phyloP scores from a whole-genome alignment of 2,797 vertebrate species.

The Ceryle rudis region DNA sequence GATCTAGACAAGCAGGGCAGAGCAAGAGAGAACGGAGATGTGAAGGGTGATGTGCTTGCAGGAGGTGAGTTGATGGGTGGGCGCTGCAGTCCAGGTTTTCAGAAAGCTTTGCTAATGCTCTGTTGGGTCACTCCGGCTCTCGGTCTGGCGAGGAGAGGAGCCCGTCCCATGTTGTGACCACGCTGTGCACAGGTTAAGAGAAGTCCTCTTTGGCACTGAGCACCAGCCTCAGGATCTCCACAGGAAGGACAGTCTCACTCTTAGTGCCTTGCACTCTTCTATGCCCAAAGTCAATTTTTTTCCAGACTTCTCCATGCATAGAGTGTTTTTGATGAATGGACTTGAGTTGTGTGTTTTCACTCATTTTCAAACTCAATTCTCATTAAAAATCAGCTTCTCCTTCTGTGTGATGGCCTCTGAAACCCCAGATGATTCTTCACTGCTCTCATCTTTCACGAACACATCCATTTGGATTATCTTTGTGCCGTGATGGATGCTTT shows the following conservation, averaged over 20 bases:
- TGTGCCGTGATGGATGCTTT: slow-evolving; percentile 8
- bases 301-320: fast-evolving
- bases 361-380: neutral
- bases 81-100: neutral
- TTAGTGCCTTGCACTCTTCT: neutral
- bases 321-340: neutral
- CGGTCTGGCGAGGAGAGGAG: neutral
- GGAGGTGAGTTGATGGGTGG: neutral
- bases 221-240: neutral
- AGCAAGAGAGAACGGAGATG: neutral
- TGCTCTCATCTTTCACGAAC: slow-evolving; percentile 12
- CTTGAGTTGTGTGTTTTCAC: neutral
- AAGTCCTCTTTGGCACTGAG: neutral
- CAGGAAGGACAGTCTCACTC: neutral
- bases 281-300: neutral
- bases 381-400: slow-evolving; percentile 23
- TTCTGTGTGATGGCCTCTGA: neutral
- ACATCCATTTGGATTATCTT: slow-evolving; percentile 23
- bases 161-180: neutral
- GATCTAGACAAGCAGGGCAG: too few relatives aligned
- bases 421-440: slow-evolving; percentile 8
- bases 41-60: neutral
- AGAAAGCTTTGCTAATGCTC: neutral
- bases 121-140: neutral
- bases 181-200: neutral